Evolutionary conservation across 64 coral and sea anemone genomes (phyloP), one percentile per base, ranked within the genome.

Genomic region (Orbicella faveolata): DNA sequence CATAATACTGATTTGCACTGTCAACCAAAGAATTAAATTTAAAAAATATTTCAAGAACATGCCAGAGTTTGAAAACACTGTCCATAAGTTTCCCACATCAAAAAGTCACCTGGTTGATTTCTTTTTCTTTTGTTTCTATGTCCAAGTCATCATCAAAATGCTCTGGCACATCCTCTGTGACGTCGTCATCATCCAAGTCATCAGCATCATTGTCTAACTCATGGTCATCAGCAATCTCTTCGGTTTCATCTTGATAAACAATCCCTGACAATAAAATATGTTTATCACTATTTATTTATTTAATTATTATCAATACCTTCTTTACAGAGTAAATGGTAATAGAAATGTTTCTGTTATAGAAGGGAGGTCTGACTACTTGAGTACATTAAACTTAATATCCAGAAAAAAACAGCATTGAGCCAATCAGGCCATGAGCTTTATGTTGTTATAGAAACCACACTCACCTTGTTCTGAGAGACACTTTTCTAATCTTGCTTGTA

Each of bases 401-500:
- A 69, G 3, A 87, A 74, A 7, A 34, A 30, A 23, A 30, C 17
- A 51, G 4, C 1, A 59, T 59, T 1, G 55, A 59, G 10, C 55
- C 55, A 59, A 59, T 16, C 15, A 59, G 12, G 55, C 11, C 15
- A 15, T 9, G 2, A 16, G 55, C 55, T 59, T 8, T 57, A 0
- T 57, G 54, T 59, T 59, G 55, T 53, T 53, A 6, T 53, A 53
- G 52, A 59, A 59, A 59, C 55, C 55, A 59, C 55, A 34, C 64
- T 80, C 5, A 96, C 94, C 91, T 86, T 99, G 91, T 44, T 91
- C 81, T 21, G 61, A 54, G 37, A 99, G 75, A 78, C 87, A 91
- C 37, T 93, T 86, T 76, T 95, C 90, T 23, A 99, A 68, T 16
- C 97, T 91, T 52, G 74, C 94, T 74, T 92, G 79, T 34, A 99